These are phyloP conservation scores for Falco naumanni DNA, from an alignment of 2,797 vertebrate genomes.

Conservation along the genomic window DNA sequence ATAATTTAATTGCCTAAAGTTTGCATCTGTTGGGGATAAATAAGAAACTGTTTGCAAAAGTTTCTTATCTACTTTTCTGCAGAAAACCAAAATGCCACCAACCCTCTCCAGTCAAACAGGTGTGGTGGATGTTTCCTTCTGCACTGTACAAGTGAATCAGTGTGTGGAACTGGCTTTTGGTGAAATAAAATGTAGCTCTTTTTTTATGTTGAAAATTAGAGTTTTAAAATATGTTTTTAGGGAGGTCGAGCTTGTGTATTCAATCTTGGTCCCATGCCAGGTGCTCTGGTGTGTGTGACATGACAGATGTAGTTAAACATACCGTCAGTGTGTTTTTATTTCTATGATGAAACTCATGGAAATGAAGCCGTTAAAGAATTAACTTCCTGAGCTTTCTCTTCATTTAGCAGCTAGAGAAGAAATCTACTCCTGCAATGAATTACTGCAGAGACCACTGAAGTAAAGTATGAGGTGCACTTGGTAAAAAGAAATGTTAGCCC, in stretches of 20 bases:
- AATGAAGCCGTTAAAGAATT: background rate
- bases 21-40: background rate
- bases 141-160: background rate
- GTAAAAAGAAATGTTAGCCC: background rate
- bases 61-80: constrained; percentile 27
- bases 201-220: background rate
- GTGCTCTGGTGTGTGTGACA: background rate
- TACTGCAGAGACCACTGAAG: background rate
- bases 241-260: background rate
- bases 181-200: background rate
- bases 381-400: background rate
- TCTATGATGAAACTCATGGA: background rate
- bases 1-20: background rate
- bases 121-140: constrained; percentile 28
- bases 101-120: background rate
- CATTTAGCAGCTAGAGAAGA: background rate
- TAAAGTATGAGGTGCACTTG: background rate
- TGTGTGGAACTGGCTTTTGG: background rate
- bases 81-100: constrained; percentile 29
- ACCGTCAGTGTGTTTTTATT: background rate
- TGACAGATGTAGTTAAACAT: background rate
- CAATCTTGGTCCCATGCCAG: background rate
- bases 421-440: background rate
- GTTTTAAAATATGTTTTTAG: background rate
- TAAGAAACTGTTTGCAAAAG: background rate